These are phyloP conservation scores for Caranx ignobilis DNA, from an alignment of 2,113 vertebrate species.

Conservation along the genomic window DNA sequence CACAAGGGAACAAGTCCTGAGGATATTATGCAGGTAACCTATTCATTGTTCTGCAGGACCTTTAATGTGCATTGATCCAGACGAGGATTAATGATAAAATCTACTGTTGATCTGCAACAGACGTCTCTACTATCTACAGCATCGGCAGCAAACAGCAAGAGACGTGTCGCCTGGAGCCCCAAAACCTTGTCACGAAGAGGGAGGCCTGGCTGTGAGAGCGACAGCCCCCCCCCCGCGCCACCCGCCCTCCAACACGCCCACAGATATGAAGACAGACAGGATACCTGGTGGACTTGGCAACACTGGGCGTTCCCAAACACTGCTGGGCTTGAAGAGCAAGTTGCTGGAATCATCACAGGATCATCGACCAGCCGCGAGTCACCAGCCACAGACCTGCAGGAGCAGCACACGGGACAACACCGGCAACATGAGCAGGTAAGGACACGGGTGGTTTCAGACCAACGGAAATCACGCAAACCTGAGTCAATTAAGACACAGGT, in stretches of 20 bases:
- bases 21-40: no score
- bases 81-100: neutral
- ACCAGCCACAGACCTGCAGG: neutral
- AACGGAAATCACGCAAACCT: no score
- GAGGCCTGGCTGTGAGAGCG: no score
- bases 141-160: no score
- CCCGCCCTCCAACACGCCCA: neutral
- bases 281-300: conserved; percentile 23
- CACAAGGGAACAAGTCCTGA: no score
- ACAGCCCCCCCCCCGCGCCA: no score
- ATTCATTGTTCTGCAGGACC: no score
- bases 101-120: neutral
- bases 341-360: neutral
- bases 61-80: no score
- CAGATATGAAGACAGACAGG: neutral
- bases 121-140: no score
- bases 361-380: neutral
- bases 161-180: no score
- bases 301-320: conserved; percentile 34
- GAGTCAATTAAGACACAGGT: neutral
- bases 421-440: conserved; percentile 67
- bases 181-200: neutral
- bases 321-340: conserved; percentile 16
- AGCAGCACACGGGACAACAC: neutral
- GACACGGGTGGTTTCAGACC: neutral